Evolutionary conservation across 2,888 invertebrate species (phyloP).

Genomic region (Crossocerus cetratus): DNA sequence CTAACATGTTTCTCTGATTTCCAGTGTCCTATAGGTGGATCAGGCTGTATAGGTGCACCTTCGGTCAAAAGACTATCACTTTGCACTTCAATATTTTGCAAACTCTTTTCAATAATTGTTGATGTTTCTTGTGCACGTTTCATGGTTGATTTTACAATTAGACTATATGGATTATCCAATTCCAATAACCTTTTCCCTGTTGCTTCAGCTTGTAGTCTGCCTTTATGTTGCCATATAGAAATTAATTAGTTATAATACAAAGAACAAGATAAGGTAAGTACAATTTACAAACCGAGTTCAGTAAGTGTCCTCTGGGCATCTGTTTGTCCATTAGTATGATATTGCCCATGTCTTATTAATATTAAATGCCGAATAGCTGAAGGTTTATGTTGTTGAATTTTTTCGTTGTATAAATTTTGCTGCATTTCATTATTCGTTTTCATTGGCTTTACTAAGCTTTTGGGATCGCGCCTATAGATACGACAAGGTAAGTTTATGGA

Average conservation of each 20-base stretch:
- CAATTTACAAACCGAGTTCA: conserved; percentile 81
- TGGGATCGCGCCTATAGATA: conserved; percentile 84
- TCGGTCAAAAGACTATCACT: conserved; percentile 90
- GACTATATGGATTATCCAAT: conserved; percentile 87
- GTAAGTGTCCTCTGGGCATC: conserved; percentile 89
- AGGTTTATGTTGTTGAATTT: conserved; percentile 81
- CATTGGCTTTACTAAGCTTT: conserved; percentile 82
- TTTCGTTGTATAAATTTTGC: conserved; percentile 84
- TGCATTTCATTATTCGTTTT: conserved; percentile 78
- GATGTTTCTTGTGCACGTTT: conserved; percentile 95
- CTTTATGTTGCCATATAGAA: conserved; percentile 75
- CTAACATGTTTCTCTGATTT: conserved; percentile 88
- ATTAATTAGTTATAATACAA: conserved; percentile 3
- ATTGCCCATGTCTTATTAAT: conserved; percentile 97
- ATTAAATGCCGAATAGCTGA: conserved; percentile 89
- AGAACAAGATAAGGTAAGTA: not conserved
- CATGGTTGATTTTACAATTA: conserved; percentile 94
- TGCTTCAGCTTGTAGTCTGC: conserved; percentile 89
- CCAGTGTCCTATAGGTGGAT: conserved; percentile 94
- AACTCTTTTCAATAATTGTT: conserved; percentile 85
- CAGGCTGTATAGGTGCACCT: conserved; percentile 96
- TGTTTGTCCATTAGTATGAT: conserved; percentile 84
- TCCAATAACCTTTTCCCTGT: conserved; percentile 90
- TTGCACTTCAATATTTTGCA: conserved; percentile 80
- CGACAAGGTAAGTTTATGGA: not conserved